These are phyloP conservation scores for Diaphora mendica DNA, from an alignment of 2,888 invertebrate species.

Conservation along the genomic window DNA sequence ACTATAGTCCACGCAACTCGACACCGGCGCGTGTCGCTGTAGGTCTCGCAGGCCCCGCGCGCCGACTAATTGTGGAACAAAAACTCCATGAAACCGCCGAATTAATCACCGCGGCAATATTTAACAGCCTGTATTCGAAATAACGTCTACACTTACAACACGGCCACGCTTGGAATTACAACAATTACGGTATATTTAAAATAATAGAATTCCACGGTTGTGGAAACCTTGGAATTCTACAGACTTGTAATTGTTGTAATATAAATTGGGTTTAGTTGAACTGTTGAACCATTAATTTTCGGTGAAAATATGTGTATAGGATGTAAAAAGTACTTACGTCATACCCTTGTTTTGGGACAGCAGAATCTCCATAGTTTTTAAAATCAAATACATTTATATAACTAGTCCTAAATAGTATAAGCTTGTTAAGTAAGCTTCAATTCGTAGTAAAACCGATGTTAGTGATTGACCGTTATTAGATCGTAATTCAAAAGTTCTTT, in stretches of 20 bases:
- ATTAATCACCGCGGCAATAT: slow-evolving; percentile 76
- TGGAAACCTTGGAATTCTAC: slow-evolving; percentile 35
- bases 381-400: too few relatives aligned
- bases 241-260: slow-evolving; percentile 17
- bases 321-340: neutral
- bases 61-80: slow-evolving; percentile 79
- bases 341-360: neutral
- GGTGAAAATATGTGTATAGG: neutral
- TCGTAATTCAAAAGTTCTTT: slow-evolving; percentile 44
- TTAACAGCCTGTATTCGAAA: slow-evolving; percentile 69
- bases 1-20: slow-evolving; percentile 75
- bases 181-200: neutral
- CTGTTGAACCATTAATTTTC: slow-evolving; percentile 1
- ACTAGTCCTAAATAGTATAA: too few relatives aligned
- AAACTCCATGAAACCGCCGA: slow-evolving; percentile 79
- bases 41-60: slow-evolving; percentile 32
- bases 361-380: too few relatives aligned
- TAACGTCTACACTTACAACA: slow-evolving; percentile 58
- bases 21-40: slow-evolving; percentile 59
- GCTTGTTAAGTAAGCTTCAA: neutral
- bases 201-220: neutral
- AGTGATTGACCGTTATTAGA: neutral
- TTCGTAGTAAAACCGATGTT: slow-evolving; percentile 61
- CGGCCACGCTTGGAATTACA: slow-evolving; percentile 47
- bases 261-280: slow-evolving; percentile 13